These are phyloP conservation scores for Engystomops pustulosus DNA, from an alignment of 2,113 vertebrate genomes.

Conservation along the genomic window DNA sequence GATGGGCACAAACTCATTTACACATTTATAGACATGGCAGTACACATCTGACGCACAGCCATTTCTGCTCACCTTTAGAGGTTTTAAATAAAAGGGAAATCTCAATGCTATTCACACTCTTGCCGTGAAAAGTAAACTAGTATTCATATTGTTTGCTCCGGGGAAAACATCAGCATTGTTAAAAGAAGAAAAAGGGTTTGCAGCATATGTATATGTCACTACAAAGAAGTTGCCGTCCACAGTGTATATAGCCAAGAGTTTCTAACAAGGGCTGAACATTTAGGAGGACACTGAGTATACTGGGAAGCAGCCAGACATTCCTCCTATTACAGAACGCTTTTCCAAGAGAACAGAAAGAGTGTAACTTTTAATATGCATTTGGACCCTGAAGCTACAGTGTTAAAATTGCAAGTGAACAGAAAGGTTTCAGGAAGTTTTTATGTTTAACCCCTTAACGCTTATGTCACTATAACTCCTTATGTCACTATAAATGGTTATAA, in stretches of 20 bases:
- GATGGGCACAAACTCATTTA: constrained; percentile 47
- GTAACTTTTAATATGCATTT: not conserved
- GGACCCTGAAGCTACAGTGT: not conserved
- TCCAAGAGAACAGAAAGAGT: not conserved
- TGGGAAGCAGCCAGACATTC: constrained; percentile 6
- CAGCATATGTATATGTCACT: not conserved
- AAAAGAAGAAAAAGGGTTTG: constrained; percentile 1
- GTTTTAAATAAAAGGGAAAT: constrained; percentile 54
- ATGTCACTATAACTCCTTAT: too few relatives aligned
- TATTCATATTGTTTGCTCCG: constrained; percentile 4
- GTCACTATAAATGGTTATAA: too few relatives aligned
- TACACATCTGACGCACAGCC: constrained; percentile 43
- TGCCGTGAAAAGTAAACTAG: constrained; percentile 42
- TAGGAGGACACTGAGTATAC: not conserved
- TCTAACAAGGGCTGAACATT: constrained; percentile 2
- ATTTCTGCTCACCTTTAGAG: constrained; percentile 46
- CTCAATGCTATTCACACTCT: constrained; percentile 56
- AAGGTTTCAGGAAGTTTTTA: not conserved
- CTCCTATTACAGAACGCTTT: not conserved
- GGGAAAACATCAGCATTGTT: constrained; percentile 37
- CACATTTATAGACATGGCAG: constrained; percentile 47
- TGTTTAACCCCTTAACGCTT: not conserved
- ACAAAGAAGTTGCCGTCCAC: not conserved
- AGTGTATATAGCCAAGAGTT: not conserved
- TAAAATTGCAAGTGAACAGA: not conserved